Evolutionary conservation across 2,888 invertebrate genomes (phyloP).

Genomic region (Phortica okadai): DNA sequence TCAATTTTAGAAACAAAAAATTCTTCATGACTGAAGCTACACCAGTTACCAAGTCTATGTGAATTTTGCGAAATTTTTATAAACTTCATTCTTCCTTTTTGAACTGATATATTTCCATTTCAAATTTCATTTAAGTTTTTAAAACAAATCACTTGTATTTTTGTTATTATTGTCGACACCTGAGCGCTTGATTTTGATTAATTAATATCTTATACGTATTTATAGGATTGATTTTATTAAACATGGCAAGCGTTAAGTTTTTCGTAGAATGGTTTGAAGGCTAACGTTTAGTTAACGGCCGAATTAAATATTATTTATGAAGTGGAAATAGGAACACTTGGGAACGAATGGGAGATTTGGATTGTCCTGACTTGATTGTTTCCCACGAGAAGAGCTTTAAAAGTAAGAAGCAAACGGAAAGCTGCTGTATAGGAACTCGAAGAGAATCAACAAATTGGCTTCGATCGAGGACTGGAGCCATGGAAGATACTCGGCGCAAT

Average conservation of each 20-base stretch:
- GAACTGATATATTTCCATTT: no score
- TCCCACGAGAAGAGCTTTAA: conserved; percentile 90
- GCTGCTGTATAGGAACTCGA: conserved; percentile 76
- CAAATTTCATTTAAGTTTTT: no score
- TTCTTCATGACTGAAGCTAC: no score
- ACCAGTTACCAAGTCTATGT: no score
- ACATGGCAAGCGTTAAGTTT: conserved; percentile 77
- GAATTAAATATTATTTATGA: conserved; percentile 82
- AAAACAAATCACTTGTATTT: no score
- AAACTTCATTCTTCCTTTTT: no score
- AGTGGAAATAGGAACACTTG: conserved; percentile 95
- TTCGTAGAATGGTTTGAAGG: conserved; percentile 95
- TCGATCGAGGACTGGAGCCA: conserved; percentile 88
- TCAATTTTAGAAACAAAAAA: no score
- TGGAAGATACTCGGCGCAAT: conserved; percentile 93
- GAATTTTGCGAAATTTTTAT: no score
- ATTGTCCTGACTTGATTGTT: conserved; percentile 91
- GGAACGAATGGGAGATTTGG: conserved; percentile 95
- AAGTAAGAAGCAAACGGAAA: conserved; percentile 79
- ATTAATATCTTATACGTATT: no score
- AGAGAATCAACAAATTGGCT: conserved; percentile 78
- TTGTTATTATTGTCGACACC: no score
- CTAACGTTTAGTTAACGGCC: conserved; percentile 85
- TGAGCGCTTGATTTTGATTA: no score
- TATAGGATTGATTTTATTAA: background rate